Conservation (phyloP, 2,113 vertebrate genomes). For the Penelope pileata region DNA sequence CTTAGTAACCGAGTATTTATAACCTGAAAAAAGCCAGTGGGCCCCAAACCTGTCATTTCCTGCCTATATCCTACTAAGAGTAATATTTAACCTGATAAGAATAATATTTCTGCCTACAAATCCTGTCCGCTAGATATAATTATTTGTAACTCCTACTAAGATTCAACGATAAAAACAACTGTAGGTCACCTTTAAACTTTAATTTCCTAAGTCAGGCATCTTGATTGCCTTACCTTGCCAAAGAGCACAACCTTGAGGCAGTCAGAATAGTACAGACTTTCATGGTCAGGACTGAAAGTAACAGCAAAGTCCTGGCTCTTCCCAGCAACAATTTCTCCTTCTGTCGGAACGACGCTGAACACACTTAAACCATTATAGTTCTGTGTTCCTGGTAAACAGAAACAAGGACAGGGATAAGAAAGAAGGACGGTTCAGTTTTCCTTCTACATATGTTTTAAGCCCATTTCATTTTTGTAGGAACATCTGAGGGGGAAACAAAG, state of each 20-base stretch:
- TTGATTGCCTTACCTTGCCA: slow-evolving; percentile 78
- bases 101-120: not conserved
- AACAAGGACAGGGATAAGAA: not conserved
- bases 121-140: not conserved
- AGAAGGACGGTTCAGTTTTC: fast-evolving
- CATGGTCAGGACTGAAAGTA: slow-evolving; percentile 90
- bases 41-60: not conserved
- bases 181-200: not conserved
- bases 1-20: not conserved
- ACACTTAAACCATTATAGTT: slow-evolving; percentile 86
- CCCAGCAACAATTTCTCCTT: slow-evolving; percentile 81
- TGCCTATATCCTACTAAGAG: not conserved
- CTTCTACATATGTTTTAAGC: not conserved
- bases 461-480: not conserved
- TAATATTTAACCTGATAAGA: not conserved
- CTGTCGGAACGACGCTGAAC: slow-evolving; percentile 82
- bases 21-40: not conserved
- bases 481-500: not conserved
- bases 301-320: slow-evolving; percentile 80
- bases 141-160: not conserved
- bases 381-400: slow-evolving; percentile 81
- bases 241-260: slow-evolving; percentile 83
- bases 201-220: not conserved
- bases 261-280: slow-evolving; percentile 85
- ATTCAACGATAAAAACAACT: not conserved